phyloP scores from a whole-genome alignment of 2,797 vertebrate species.

The Neopelma chrysocephalum region DNA sequence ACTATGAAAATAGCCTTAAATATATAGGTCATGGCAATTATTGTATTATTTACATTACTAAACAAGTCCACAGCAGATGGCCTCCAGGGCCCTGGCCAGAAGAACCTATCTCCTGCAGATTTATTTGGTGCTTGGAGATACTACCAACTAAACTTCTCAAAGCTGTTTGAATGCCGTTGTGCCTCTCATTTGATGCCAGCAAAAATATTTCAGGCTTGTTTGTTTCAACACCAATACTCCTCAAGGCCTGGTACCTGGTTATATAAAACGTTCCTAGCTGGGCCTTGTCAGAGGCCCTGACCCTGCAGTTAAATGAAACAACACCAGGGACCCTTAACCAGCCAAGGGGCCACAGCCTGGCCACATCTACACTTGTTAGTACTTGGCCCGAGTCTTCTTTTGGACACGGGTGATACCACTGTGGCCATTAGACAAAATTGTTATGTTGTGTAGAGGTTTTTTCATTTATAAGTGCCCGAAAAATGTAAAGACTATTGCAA shows the following conservation, averaged over 20 bases:
- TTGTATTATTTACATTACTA: conserved; percentile 62
- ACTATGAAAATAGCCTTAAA: conserved; percentile 51
- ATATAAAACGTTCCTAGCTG: neutral
- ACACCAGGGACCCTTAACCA: neutral
- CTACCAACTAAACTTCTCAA: conserved; percentile 51
- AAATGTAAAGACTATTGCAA: neutral
- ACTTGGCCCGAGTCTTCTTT: neutral
- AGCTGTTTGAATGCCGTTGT: neutral
- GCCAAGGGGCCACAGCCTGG: neutral
- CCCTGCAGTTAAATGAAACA: neutral
- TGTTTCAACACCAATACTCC: conserved; percentile 48
- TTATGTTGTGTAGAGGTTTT: neutral
- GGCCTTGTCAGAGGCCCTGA: neutral
- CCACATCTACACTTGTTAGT: neutral
- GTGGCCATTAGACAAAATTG: neutral
- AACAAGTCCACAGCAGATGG: conserved; percentile 51
- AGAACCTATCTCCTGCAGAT: conserved; percentile 54
- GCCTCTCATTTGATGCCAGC: conserved; percentile 37
- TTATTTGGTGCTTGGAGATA: conserved; percentile 58
- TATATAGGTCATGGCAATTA: conserved; percentile 64
- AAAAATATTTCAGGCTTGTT: conserved; percentile 49
- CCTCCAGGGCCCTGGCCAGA: conserved; percentile 39
- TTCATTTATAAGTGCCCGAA: neutral
- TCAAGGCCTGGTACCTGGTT: conserved; percentile 15
- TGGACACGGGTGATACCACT: neutral